Base-by-base conservation (phyloP, 2,113 vertebrate species). In the Tyrannus savana region DNA sequence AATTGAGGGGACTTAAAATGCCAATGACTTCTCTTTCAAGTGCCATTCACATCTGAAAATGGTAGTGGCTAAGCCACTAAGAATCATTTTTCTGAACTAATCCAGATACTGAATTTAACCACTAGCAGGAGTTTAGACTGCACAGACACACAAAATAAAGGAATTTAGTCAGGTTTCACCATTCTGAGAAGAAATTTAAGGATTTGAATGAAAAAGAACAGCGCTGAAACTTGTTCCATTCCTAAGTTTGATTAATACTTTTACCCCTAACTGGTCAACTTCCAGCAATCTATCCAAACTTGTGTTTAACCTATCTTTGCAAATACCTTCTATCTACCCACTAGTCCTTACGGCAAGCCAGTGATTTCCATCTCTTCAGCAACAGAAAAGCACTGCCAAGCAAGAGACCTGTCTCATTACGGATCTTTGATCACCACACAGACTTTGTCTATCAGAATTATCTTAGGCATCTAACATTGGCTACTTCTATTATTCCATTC, bases 351-450 rank as follows among this genome's bases (percentile, higher is more conserved):
- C 5, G 27, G 8, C 42, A 56, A 92, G 33, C 25, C 42, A 53
- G 2, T 19, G 15, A 41, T 52, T 47, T 58, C 23, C 35, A 41
- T 41, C 31, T 59, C n/a, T 41, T 58, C 44, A 72, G 33, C 7
- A 59, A 58, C 1, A 69, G 31, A 62, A 62, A 63, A 85, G 47
- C 42, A 58, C 18, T 18, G 31, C 35, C 42, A 67, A 76, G 60
- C 33, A 49, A 72, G 21, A 76, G 37, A 83, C 24, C 64, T 16
- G 1, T 3, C 17, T 79, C 2, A 0, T 73, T 67, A 83, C 0
- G 2, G 37, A 24, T 59, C 69, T 73, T 27, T 84, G 63, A 55
- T 4, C 47, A 14, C 22, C 56, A 72, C 28, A 3, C 19, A 79
- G 64, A 52, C n/a, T 87, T 47, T 33, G 17, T 30, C 58, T 84